Evolutionary conservation across 2,888 invertebrate species (phyloP), one percentile per base, ranked within the genome.

Genomic region (Smittia aterrima): DNA sequence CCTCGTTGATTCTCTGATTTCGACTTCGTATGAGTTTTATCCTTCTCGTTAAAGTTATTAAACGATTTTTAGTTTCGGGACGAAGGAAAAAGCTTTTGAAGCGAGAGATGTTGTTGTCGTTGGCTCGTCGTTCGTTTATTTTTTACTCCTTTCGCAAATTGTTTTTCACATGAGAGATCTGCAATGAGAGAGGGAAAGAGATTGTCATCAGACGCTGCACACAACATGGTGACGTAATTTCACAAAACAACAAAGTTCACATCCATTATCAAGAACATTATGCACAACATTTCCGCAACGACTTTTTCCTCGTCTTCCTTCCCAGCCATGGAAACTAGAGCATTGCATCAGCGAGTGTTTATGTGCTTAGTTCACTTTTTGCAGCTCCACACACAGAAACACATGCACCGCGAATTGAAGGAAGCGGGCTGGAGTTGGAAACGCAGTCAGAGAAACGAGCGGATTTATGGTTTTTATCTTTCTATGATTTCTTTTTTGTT

Each of bases 141-240:
- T 54, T 54, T 16, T 41, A 53, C 25, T 71, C 54, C 47, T 68
- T 47, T 47, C 20, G 38, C 18, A 67, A 67, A 32, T 67, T 67
- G 67, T 40, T 68, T 68, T 71, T 71, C 70, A 71, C 70, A 71
- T 71, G 18, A 71, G 47, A 71, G 47, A 71, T 71, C 70, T 71
- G 70, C 68, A 71, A 71, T 16, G 16, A 54, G 27, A 62, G 16
- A 58, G 54, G 27, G n/a, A 41, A 40, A 24, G 54, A 72, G 22
- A 38, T 72, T 72, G 72, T 72, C 62, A 72, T 62, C 62, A 72
- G 62, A n/a, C 18, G 18, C 18, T 20, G 9, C 16, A 47, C 13
- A 66, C 16, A 38, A 54, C 70, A 54, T 71, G n/a, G 32, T 70
- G 47, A 70, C 68, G 53, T 70, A 70, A 53, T 70, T 40, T 40